These are phyloP conservation scores for Acrobasis consociella DNA, from an alignment of 2,888 invertebrate genomes.

Conservation along the genomic window DNA sequence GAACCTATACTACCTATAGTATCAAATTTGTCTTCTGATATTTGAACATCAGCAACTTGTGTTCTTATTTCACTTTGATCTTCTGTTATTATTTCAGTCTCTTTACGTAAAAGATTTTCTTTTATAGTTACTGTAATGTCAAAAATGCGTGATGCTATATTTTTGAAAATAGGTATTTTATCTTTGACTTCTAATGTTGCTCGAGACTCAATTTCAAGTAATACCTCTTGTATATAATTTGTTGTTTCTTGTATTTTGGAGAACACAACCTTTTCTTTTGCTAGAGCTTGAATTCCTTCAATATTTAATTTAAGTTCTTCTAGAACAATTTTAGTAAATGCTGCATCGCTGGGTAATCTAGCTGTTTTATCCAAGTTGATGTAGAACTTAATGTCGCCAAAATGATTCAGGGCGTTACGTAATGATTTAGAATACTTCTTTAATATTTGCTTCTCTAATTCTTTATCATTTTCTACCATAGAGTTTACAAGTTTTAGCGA, in stretches of 20 bases:
- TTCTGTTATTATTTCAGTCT: not conserved
- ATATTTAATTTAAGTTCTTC: constrained; percentile 56
- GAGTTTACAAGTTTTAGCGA: constrained; percentile 58
- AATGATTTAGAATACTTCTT: constrained; percentile 58
- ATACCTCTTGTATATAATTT: constrained; percentile 41
- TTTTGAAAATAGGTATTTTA: constrained; percentile 70
- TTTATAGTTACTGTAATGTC: constrained; percentile 32
- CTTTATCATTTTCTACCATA: constrained; percentile 39
- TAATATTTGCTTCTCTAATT: constrained; percentile 42
- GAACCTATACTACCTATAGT: not conserved
- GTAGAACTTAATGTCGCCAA: constrained; percentile 76
- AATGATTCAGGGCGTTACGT: constrained; percentile 68
- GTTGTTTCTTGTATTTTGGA: constrained; percentile 36
- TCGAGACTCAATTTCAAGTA: constrained; percentile 49
- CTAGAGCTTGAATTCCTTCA: constrained; percentile 40
- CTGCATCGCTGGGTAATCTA: constrained; percentile 67
- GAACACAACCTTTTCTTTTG: constrained; percentile 34
- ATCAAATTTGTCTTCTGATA: not conserved
- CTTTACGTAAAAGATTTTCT: not conserved
- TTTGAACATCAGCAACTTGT: not conserved
- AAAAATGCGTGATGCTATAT: constrained; percentile 47
- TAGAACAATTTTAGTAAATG: constrained; percentile 68
- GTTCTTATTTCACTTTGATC: not conserved
- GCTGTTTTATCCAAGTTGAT: constrained; percentile 77
- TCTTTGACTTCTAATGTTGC: constrained; percentile 66